Conservation (phyloP, 2,113 vertebrate species). For the Eolophus roseicapilla region DNA sequence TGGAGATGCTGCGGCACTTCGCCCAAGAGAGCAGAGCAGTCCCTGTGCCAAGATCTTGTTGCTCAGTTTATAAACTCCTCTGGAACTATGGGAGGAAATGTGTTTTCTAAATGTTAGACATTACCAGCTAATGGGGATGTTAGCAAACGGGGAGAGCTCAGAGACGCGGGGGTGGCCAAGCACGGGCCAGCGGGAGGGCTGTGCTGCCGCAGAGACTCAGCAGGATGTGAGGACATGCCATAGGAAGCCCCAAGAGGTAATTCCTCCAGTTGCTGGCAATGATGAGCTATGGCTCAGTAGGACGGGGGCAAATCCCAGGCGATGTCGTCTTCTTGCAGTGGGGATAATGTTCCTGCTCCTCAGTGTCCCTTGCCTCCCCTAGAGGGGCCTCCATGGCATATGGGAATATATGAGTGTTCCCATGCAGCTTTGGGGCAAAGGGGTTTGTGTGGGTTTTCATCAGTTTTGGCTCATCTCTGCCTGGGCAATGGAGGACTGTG, state of each 20-base stretch:
- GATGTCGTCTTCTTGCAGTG: not conserved
- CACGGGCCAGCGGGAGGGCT: not conserved
- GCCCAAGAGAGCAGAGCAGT: conserved; percentile 26
- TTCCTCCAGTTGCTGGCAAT: not conserved
- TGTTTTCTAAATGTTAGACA: conserved; percentile 62
- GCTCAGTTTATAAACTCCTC: conserved; percentile 49
- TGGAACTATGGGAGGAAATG: conserved; percentile 66
- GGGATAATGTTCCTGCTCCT: not conserved
- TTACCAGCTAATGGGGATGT: conserved; percentile 55
- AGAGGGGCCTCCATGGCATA: accelerated
- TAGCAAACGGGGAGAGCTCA: conserved; percentile 6
- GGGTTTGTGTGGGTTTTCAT: not conserved
- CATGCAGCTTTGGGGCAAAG: not conserved
- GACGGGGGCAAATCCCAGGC: not conserved
- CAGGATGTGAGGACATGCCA: not conserved
- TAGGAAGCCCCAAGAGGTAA: not conserved
- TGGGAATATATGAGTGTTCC: not conserved
- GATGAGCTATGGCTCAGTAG: not conserved
- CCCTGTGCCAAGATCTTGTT: not conserved
- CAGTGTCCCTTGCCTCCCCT: accelerated
- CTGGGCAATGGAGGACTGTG: not conserved
- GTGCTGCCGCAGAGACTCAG: accelerated
- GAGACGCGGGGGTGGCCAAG: conserved; percentile 5
- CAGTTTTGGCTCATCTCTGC: not conserved
- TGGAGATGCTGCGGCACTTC: not conserved